A percentile compares a stretch with the other conserved stretches of the same genome.
phyloP scores from a whole-genome alignment of 2,888 invertebrate genomes.

The Cheilosia variabilis region DNA sequence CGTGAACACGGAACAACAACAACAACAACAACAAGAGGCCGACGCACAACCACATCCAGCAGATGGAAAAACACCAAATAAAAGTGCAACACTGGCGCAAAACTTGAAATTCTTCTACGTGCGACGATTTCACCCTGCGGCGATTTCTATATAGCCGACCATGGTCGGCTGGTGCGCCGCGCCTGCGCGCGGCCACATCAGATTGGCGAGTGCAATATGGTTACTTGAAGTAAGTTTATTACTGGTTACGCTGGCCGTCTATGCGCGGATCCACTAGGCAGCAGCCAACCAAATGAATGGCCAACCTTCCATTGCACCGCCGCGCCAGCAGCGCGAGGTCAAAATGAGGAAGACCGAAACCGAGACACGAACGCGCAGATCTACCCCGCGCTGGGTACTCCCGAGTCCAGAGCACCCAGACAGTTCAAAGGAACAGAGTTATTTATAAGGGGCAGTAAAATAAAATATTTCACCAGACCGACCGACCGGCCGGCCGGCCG shows the following conservation, averaged over 20 bases:
- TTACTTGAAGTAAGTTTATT: conserved; percentile 75
- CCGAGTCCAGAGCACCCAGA: conserved; percentile 79
- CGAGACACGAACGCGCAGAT: conserved; percentile 73
- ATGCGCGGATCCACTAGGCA: conserved; percentile 76
- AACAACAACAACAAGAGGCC: conserved; percentile 28
- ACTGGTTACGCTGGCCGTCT: conserved; percentile 75
- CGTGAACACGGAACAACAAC: conserved; percentile 30
- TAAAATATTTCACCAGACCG: conserved; percentile 77
- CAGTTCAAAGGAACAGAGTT: conserved; percentile 76
- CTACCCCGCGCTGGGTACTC: conserved; percentile 70
- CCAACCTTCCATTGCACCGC: conserved; percentile 82
- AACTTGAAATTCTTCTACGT: conserved; percentile 75
- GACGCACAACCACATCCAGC: conserved; percentile 46
- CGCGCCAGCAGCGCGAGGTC: conserved; percentile 77
- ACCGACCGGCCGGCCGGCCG: conserved; percentile 63
- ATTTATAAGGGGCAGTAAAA: conserved; percentile 76
- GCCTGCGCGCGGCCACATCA: conserved; percentile 74
- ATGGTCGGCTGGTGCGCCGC: conserved; percentile 28
- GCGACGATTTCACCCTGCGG: conserved; percentile 75
- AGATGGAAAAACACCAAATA: conserved; percentile 58
- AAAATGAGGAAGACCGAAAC: conserved; percentile 76
- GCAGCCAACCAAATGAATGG: conserved; percentile 83
- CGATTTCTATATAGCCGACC: conserved; percentile 65
- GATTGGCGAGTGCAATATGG: conserved; percentile 75
- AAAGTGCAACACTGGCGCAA: conserved; percentile 65